Evolutionary conservation across 2,113 vertebrate species (phyloP), one percentile per base, ranked within the genome.

Genomic region (Climacteris rufus): DNA sequence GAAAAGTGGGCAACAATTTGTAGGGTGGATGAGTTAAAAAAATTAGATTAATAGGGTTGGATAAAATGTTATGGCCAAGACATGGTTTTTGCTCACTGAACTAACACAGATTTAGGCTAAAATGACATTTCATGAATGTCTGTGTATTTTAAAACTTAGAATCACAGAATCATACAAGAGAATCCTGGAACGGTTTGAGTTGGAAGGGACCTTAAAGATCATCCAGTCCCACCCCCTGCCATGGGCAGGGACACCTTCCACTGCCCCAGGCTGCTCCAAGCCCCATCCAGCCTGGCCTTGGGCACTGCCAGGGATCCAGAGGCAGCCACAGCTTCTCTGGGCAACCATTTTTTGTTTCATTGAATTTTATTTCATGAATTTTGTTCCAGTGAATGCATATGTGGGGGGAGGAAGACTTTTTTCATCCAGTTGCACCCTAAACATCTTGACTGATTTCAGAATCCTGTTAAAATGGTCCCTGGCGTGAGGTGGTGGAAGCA

Each of bases 191-290:
- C 15, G 27, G 0, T 72, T 44, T 50, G 44, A 37, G 8, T 5
- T 7, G 18, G 22, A 33, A 28, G 19, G 28, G 33, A 24, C 0
- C 5, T 24, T 10, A 39, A 49, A 64, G 5, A 0, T 8, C 31
- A 65, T 27, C 22, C 21, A 0, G 2, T 16, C 0, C 35, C 74
- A 77, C 3, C 25, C 25, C 11, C 24, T 22, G 19, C 72, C n/a
- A 30, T 10, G 64, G 39, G 18, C 68, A 63, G n/a, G 82, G 70
- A 47, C 76, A 64, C 11, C 30, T 72, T 0, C 17, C 57, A 49
- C 30, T 15, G 22, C 35, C 7, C 57, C 74, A 78, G 19, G 17
- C 6, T 60, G 83, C 22, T 77, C 45, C 30, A 1, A 64, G 28
- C 22, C 35, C 61, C 11, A 8, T 28, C 82, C 82, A 75, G 0